phyloP scores from a whole-genome alignment of 2,113 vertebrate species.

The Ondatra zibethicus region DNA sequence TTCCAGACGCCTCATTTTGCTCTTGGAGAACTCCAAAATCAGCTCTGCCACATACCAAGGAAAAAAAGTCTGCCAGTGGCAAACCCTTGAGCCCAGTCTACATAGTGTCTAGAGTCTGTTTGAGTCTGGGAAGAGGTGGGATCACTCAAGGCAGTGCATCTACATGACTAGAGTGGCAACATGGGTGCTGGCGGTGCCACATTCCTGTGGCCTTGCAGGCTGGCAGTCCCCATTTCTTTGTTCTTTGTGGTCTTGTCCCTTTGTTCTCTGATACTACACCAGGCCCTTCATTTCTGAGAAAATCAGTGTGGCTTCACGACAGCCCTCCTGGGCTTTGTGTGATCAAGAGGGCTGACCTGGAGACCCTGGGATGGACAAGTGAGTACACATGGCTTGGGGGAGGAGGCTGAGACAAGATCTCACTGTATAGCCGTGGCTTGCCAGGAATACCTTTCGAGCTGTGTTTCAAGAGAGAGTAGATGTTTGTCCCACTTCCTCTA shows the following conservation, averaged over 20 bases:
- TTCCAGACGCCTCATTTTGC: not conserved
- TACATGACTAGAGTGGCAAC: not conserved
- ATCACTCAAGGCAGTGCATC: not conserved
- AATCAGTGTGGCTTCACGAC: not conserved
- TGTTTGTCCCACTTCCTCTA: not conserved
- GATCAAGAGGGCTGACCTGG: not conserved
- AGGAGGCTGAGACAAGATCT: not conserved
- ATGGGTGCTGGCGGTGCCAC: not conserved
- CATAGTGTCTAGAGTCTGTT: not conserved
- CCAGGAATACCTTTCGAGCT: not conserved
- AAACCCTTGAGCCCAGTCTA: not conserved
- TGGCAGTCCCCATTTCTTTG: not conserved
- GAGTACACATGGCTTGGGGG: too few species aligned
- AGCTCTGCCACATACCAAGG: not conserved
- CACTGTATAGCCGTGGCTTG: not conserved
- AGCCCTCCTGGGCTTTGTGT: not conserved
- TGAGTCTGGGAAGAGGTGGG: not conserved
- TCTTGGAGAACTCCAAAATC: too few species aligned
- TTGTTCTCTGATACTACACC: accelerated
- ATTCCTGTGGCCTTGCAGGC: accelerated
- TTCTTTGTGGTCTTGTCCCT: not conserved
- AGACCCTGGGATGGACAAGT: not conserved
- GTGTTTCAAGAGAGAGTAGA: not conserved
- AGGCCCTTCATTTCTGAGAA: not conserved
- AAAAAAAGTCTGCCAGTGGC: not conserved